A percentile compares a stretch with the other conserved stretches of the same genome.
phyloP scores from a whole-genome alignment of 2,888 invertebrate genomes.

The Oeneis ivallda region DNA sequence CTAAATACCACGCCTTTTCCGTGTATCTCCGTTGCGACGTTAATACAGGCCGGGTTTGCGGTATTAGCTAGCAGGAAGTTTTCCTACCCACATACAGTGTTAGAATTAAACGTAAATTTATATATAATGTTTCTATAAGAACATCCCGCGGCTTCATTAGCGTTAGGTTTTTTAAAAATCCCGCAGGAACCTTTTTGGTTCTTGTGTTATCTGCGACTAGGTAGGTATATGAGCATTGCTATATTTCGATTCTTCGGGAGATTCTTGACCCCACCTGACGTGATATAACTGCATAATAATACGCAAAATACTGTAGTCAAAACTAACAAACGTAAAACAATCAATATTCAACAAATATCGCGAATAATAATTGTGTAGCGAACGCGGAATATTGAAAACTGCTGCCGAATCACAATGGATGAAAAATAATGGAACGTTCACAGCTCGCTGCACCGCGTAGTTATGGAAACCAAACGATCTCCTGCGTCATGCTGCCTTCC shows the following conservation, averaged over 20 bases:
- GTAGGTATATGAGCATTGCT: too few species aligned
- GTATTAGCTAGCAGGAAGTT: constrained; percentile 7
- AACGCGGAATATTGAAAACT: constrained; percentile 32
- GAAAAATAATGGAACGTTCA: constrained; percentile 47
- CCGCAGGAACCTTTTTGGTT: too few species aligned
- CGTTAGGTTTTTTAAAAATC: too few species aligned
- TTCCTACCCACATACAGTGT: constrained; percentile 8
- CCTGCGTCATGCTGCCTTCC: constrained; percentile 39
- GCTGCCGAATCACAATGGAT: constrained; percentile 47
- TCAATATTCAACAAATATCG: constrained; percentile 13
- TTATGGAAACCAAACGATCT: constrained; percentile 46
- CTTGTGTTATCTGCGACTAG: too few species aligned
- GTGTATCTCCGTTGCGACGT: constrained; percentile 27
- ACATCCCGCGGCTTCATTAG: too few species aligned
- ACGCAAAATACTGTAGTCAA: background rate
- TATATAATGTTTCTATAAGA: too few species aligned
- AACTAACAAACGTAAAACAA: constrained; percentile 14
- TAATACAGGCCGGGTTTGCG: constrained; percentile 18
- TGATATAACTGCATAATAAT: background rate
- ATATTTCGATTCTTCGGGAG: too few species aligned
- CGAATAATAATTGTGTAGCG: constrained; percentile 15
- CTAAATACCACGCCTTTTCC: constrained; percentile 41
- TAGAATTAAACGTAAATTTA: background rate
- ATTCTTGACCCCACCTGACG: too few species aligned
- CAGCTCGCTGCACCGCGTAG: constrained; percentile 44